Evolutionary conservation across 2,888 invertebrate genomes (phyloP).

Genomic region (Rhingia campestris): DNA sequence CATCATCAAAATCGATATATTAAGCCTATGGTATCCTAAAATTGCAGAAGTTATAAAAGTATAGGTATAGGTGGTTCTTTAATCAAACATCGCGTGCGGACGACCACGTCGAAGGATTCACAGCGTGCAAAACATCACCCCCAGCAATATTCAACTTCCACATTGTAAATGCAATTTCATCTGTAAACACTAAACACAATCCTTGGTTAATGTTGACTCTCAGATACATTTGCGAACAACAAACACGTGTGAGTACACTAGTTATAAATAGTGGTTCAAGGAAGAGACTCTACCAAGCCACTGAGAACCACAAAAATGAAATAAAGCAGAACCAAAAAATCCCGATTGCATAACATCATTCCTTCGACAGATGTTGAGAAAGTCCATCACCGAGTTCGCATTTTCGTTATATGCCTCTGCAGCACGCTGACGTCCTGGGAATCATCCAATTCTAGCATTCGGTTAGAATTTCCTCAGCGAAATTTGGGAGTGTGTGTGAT

Average conservation of each 20-base stretch:
- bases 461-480: background rate
- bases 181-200: background rate
- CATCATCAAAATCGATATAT: conserved; percentile 2
- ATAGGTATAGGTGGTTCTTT: background rate
- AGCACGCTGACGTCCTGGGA: conserved; percentile 31
- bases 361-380: conserved; percentile 65
- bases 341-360: conserved; percentile 56
- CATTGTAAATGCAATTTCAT: conserved; percentile 28
- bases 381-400: conserved; percentile 33
- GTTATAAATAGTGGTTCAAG: background rate
- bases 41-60: background rate
- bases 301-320: background rate
- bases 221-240: conserved; percentile 29
- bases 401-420: conserved; percentile 5
- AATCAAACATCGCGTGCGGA: background rate
- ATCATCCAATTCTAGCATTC: conserved; percentile 9
- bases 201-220: conserved; percentile 3
- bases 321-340: conserved; percentile 25
- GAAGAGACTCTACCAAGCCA: background rate
- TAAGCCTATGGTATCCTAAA: conserved; percentile 3
- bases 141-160: conserved; percentile 21
- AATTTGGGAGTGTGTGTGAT: conserved; percentile 2
- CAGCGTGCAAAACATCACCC: conserved; percentile 10
- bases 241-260: conserved; percentile 27
- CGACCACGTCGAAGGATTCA: conserved; percentile 9